A percentile compares a stretch with the other conserved stretches of the same genome.
phyloP scores from a whole-genome alignment of 2,797 vertebrate genomes.

The Forpus xanthops region DNA sequence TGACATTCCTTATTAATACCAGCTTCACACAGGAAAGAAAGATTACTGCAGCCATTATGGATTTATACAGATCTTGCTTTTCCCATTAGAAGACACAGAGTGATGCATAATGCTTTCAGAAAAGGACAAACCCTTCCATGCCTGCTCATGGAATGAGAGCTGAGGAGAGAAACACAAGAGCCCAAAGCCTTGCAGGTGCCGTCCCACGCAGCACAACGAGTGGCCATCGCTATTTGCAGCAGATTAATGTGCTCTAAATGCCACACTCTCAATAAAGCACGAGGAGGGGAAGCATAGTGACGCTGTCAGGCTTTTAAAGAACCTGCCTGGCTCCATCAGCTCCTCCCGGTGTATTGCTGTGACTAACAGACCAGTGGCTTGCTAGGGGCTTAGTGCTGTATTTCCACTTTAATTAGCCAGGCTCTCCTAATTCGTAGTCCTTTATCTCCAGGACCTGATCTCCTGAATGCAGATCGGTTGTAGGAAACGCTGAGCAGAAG shows the following conservation, averaged over 20 bases:
- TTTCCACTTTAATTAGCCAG: not conserved
- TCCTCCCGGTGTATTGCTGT: not conserved
- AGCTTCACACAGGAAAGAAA: not conserved
- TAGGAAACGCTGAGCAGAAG: not conserved
- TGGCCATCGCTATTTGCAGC: rapidly evolving
- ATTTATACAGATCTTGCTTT: slow-evolving; percentile 6
- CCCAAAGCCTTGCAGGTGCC: rapidly evolving
- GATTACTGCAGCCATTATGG: slow-evolving; percentile 27
- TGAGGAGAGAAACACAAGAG: rapidly evolving
- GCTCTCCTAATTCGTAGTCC: not conserved
- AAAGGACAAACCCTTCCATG: not conserved
- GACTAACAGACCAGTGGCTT: not conserved
- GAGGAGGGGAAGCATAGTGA: rapidly evolving
- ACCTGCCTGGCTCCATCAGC: not conserved
- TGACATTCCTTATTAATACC: slow-evolving; percentile 65
- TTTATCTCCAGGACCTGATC: not conserved
- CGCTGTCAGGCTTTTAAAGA: not conserved
- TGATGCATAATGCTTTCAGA: not conserved
- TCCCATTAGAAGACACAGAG: not conserved
- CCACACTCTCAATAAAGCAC: not conserved
- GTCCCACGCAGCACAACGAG: rapidly evolving
- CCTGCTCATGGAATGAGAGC: not conserved
- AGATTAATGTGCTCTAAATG: not conserved
- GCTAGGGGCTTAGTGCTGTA: not conserved
- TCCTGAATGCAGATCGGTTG: not conserved